Evolutionary conservation across 1,140 invertebrate genomes (phyloP).

Genomic region (Muscidifurax raptorellus): DNA sequence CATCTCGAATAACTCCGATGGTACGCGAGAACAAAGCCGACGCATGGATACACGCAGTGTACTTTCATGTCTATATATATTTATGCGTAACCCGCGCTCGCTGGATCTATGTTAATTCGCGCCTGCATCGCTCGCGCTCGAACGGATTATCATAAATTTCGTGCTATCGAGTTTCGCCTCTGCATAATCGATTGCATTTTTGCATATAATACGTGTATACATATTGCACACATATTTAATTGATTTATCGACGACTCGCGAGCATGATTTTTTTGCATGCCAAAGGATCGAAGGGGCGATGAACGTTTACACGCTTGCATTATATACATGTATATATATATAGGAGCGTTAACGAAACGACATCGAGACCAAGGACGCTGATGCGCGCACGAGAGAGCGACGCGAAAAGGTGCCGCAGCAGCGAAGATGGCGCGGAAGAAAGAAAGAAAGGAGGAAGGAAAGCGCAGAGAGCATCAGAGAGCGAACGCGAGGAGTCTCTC

Average conservation of each 20-base stretch:
- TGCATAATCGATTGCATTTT: slow-evolving; percentile 32
- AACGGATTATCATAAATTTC: slow-evolving; percentile 28
- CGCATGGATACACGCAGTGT: background rate
- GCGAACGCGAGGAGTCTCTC: background rate
- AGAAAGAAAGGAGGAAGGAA: slow-evolving; percentile 35
- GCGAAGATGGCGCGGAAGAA: too few species aligned
- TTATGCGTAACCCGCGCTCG: background rate
- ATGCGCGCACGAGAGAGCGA: slow-evolving; percentile 48
- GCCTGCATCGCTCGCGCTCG: background rate
- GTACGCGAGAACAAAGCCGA: slow-evolving; percentile 24
- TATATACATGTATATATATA: background rate
- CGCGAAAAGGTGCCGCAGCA: too few species aligned
- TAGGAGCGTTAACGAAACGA: background rate
- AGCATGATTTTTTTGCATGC: background rate
- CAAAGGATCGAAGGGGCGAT: background rate
- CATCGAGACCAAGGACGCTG: slow-evolving; percentile 41
- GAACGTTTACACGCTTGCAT: background rate
- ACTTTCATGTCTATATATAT: slow-evolving; percentile 7
- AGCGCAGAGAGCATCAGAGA: background rate
- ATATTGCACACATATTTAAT: too few species aligned
- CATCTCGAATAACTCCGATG: slow-evolving; percentile 44
- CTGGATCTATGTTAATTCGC: slow-evolving; percentile 1
- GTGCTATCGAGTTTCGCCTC: slow-evolving; percentile 16
- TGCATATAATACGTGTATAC: background rate
- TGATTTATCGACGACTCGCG: background rate